These are phyloP conservation scores for Hemibagrus wyckioides DNA, from an alignment of 2,113 vertebrate genomes.

Conservation along the genomic window DNA sequence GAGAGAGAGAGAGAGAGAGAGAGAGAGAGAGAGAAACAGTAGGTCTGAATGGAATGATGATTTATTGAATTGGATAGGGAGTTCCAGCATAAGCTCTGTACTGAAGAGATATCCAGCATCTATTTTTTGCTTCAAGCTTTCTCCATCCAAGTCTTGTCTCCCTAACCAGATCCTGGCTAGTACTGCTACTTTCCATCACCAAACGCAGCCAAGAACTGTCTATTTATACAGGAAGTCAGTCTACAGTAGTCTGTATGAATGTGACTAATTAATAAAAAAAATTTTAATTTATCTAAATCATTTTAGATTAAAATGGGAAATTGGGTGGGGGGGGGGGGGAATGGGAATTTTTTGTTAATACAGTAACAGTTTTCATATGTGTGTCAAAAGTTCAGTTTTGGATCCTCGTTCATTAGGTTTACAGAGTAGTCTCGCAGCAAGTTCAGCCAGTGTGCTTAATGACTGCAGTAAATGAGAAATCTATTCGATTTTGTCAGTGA, in stretches of 20 bases:
- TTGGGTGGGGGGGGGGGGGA: no score
- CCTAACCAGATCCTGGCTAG: not conserved
- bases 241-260: not conserved
- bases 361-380: not conserved
- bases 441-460: not conserved
- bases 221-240: not conserved
- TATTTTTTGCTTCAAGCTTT: slow-evolving; percentile 24
- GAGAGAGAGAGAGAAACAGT: not conserved
- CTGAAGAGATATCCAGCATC: slow-evolving; percentile 18
- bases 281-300: not conserved
- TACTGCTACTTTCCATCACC: not conserved
- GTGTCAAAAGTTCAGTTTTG: not conserved
- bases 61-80: slow-evolving; percentile 12
- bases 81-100: not conserved
- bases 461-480: not conserved
- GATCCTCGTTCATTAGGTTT: not conserved
- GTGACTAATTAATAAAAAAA: not conserved
- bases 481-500: not conserved
- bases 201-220: not conserved
- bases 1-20: not conserved
- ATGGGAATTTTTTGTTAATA: not conserved
- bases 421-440: not conserved
- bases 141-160: not conserved
- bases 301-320: not conserved
- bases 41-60: slow-evolving; percentile 17